phyloP scores from a whole-genome alignment of 37 sponge, comb jelly and placozoan species.

The Spongilla lacustris region DNA sequence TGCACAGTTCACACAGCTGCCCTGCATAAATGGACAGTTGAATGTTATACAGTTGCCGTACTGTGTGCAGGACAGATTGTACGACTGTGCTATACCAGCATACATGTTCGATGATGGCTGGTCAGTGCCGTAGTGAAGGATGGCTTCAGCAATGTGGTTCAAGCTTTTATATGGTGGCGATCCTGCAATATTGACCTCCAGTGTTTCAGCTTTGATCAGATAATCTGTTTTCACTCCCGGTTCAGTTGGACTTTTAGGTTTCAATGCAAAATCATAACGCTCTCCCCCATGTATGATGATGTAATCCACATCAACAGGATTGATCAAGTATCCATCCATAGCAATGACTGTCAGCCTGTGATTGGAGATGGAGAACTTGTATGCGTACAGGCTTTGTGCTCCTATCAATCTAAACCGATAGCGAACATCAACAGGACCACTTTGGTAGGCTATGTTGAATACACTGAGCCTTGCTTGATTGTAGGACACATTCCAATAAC shows the following conservation, averaged over 20 bases:
- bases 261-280: conserved; percentile 76
- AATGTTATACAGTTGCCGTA: conserved; percentile 39
- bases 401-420: conserved; percentile 86
- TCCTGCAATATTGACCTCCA: conserved; percentile 36
- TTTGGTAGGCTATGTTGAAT: conserved; percentile 28
- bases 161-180: background rate
- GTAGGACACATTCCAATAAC: conserved; percentile 29
- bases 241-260: conserved; percentile 3
- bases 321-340: conserved; percentile 65
- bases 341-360: conserved; percentile 75
- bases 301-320: conserved; percentile 64
- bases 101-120: background rate
- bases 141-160: conserved; percentile 44
- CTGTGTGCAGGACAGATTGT: conserved; percentile 4
- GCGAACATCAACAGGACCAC: background rate
- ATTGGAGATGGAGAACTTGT: conserved; percentile 64
- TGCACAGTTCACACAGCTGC: no score
- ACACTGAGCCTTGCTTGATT: conserved; percentile 20
- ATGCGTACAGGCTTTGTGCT: conserved; percentile 75
- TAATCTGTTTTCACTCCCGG: conserved; percentile 24
- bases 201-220: conserved; percentile 73
- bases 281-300: conserved; percentile 85
- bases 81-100: background rate
- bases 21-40: conserved; percentile 70
- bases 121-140: conserved; percentile 34